A percentile compares a stretch with the other conserved stretches of the same genome.
These are phyloP conservation scores for Neofelis nebulosa DNA, from an alignment of 2,113 vertebrate genomes.

Conservation along the genomic window DNA sequence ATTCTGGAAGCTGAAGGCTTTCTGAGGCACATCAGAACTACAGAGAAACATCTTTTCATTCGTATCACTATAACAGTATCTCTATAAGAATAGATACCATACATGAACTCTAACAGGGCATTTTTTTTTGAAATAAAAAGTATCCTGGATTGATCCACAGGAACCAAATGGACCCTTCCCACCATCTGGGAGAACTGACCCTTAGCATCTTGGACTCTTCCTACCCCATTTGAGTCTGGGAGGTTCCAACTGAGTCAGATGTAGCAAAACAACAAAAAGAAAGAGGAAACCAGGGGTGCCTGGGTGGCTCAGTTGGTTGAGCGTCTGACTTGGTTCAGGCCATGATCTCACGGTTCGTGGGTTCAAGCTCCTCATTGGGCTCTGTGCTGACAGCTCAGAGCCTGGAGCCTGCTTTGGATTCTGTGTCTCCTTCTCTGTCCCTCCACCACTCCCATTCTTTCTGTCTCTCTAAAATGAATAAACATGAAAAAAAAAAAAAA, in stretches of 20 bases:
- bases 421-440: too few species aligned
- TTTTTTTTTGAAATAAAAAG: not conserved
- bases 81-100: not conserved
- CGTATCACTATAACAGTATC: not conserved
- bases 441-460: too few species aligned
- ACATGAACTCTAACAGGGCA: not conserved
- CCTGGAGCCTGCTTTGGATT: too few species aligned
- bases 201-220: not conserved
- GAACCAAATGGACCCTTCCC: not conserved
- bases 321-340: too few species aligned
- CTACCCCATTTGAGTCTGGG: not conserved
- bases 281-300: not conserved
- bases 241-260: not conserved
- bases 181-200: not conserved
- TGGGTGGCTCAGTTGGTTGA: too few species aligned
- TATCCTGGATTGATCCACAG: not conserved
- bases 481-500: not conserved
- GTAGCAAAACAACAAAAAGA: not conserved
- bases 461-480: too few species aligned
- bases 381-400: too few species aligned
- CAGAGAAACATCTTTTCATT: not conserved
- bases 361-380: too few species aligned
- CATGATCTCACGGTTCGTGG: too few species aligned
- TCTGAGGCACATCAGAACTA: not conserved
- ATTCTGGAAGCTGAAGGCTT: not conserved